Base-by-base conservation (phyloP, 2,113 vertebrate genomes). In the Nettapus auritus region DNA sequence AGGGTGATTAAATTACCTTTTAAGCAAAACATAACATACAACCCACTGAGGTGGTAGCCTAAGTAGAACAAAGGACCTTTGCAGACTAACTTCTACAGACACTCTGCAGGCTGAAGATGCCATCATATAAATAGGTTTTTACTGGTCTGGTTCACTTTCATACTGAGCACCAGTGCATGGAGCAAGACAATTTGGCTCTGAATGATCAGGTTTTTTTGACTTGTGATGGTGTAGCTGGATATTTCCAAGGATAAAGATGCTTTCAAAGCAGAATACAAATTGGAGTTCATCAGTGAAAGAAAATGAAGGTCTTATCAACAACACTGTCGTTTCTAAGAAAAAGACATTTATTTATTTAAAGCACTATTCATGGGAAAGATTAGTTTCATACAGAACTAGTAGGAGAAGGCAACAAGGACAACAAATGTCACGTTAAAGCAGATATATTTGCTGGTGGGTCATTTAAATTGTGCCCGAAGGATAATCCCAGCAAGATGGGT, bases 401-500 rank as follows among this genome's bases (percentile, higher is more conserved):
- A 82, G n/a, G 52, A 69, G 82, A 97, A 97, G 95, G 78, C 88
- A 97, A 52, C 88, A 97, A 98, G 96, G 96, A 91, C 97, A 97
- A 92, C 93, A 96, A 97, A 97, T 97, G 97, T 97, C 97, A 94
- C 80, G 88, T 97, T 93, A 95, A 88, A 96, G 91, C 88, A 96
- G 86, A 97, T 97, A 44, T 84, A 96, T 95, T 96, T 94, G 81
- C 94, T 96, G 96, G 85, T 94, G 94, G 60, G 38, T 96, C 95
- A 97, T 97, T 97, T 97, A 90, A 95, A 95, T 97, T 96, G 93
- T 92, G 93, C 97, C 96, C 88, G 94, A 38, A 31, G 97, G 86
- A 60, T 92, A 94, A 96, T 97, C 96, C 85, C 97, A 98, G 97
- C 95, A 97, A 97, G 97, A 96, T 70, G 56, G 44, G 85, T 64